Evolutionary conservation across 2,797 vertebrate species (phyloP), one percentile per base, ranked within the genome.

Genomic region (Pyrrhura leucotis): DNA sequence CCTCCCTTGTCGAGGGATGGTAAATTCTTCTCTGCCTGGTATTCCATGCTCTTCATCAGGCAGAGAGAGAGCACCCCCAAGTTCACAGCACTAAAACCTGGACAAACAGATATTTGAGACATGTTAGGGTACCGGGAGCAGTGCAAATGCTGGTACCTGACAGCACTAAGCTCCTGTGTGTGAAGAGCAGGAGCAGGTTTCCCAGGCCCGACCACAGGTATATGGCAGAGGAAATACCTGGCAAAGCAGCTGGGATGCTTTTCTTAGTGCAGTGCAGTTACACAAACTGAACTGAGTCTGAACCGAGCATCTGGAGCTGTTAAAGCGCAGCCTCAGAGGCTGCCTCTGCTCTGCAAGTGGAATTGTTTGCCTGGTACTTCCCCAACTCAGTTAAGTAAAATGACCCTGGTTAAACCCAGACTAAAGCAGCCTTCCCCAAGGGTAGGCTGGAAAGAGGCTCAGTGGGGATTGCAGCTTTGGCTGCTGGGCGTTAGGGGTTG

Each of bases 401-500:
- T 11, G 10, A 14, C 28, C 54, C 39, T 63, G 25, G 50, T 66
- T 85, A 51, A 76, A 93, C 35, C 1, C 77, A 54, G 79, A 54
- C 29, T 9, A 19, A 90, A 81, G 33, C 4, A 87, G 7, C 59
- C 29, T 80, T 86, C n/a, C 78, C 53, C n/a, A 53, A 22, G 88
- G 51, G 81, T 66, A 40, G 4, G 21, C 16, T 75, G 48, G 17
- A 31, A 2, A 76, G 56, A 77, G 79, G 93, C 88, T 79, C 86
- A 78, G 67, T 45, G 14, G 10, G 47, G 85, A 72, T 48, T 84
- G 89, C 11, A 82, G 62, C 88, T 89, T 67, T 78, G 73, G 33
- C 56, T 67, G 4, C 79, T 29, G 85, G 31, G 53, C 18, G 10
- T 85, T 58, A 13, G 63, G 69, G 72, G 75, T 10, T 14, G 62